phyloP scores from a whole-genome alignment of 2,888 invertebrate species.

The Dryadula phaetusa region DNA sequence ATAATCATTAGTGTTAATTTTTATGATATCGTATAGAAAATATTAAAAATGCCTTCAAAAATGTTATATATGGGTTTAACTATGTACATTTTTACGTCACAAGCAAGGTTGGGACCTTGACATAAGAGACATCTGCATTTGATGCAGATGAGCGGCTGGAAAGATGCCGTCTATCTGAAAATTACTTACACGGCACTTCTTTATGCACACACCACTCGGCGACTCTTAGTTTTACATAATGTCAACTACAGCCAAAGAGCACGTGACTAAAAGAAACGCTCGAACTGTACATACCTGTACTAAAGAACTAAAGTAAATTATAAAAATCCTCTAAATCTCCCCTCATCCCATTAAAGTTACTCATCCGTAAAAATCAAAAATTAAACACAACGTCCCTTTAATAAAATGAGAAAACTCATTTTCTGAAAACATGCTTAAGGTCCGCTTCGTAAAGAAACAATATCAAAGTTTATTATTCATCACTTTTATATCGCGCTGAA shows the following conservation, averaged over 20 bases:
- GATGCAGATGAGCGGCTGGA: conserved; percentile 41
- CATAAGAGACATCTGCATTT: conserved; percentile 19
- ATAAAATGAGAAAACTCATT: conserved; percentile 43
- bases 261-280: neutral
- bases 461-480: conserved; percentile 55
- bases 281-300: neutral
- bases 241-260: conserved; percentile 69
- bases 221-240: conserved; percentile 72
- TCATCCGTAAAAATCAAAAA: conserved; percentile 43
- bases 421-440: conserved; percentile 41
- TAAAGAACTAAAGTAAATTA: conserved; percentile 15
- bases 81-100: neutral
- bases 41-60: no score
- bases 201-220: conserved; percentile 57
- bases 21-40: neutral
- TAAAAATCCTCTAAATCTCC: conserved; percentile 50
- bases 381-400: conserved; percentile 35
- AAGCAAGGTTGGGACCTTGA: conserved; percentile 20
- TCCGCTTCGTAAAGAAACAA: conserved; percentile 46
- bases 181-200: conserved; percentile 52
- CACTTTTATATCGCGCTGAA: conserved; percentile 51
- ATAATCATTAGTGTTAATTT: neutral
- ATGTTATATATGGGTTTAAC: neutral
- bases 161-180: conserved; percentile 42
- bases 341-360: conserved; percentile 36